Evolutionary conservation across 2,888 invertebrate species (phyloP).

Genomic region (Crematogaster levior): DNA sequence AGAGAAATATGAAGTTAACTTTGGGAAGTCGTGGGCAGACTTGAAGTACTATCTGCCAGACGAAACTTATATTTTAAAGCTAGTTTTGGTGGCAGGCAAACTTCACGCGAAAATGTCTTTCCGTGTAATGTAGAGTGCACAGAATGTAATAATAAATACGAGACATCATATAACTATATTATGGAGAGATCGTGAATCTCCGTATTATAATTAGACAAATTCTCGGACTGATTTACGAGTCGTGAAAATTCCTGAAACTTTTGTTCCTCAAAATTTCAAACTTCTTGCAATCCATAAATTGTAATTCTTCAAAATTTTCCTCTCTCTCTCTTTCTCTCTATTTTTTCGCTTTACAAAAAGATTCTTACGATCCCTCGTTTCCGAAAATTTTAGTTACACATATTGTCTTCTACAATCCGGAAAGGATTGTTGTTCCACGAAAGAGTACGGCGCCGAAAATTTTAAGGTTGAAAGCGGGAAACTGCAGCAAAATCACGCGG

Average conservation of each 20-base stretch:
- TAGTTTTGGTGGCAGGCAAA: conserved; percentile 20
- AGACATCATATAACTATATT: conserved; percentile 20
- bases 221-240: conserved; percentile 6
- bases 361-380: not conserved
- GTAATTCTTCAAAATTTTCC: not conserved
- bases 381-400: not conserved
- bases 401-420: not conserved
- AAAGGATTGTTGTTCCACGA: too few relatives aligned
- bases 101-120: conserved; percentile 47
- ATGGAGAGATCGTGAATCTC: conserved; percentile 6
- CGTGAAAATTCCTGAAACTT: not conserved
- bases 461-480: conserved; percentile 51
- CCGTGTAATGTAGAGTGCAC: conserved; percentile 32
- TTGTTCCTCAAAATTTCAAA: not conserved
- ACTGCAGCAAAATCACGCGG: conserved; percentile 56
- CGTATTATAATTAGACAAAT: conserved; percentile 18
- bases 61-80: conserved; percentile 50
- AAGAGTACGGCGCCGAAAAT: conserved; percentile 11
- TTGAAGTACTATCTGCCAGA: conserved; percentile 35
- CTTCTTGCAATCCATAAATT: not conserved
- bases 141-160: conserved; percentile 35
- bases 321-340: not conserved
- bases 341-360: not conserved
- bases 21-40: conserved; percentile 45
- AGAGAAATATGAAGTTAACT: conserved; percentile 46